Evolutionary conservation across 2,113 vertebrate genomes (phyloP).

Genomic region (Protomyctophum bolini): DNA sequence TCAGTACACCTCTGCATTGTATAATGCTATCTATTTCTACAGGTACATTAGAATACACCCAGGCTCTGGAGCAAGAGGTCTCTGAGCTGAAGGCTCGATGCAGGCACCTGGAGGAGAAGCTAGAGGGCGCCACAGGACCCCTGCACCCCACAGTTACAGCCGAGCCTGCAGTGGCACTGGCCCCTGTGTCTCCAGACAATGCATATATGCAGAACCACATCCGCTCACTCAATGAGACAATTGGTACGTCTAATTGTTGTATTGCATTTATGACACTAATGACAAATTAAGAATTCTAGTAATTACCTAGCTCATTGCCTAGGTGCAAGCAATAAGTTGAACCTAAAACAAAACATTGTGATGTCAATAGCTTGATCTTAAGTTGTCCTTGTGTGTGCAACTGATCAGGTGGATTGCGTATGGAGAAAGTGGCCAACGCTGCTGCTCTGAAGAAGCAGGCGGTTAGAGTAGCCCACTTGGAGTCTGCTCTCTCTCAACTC

Average conservation of each 20-base stretch:
- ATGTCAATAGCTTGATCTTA: background rate
- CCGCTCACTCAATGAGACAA: conserved; percentile 32
- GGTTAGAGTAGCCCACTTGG: conserved; percentile 55
- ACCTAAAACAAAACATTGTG: background rate
- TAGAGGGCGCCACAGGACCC: conserved; percentile 44
- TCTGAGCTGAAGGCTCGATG: conserved; percentile 66
- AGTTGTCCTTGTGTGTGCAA: background rate
- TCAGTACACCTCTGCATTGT: background rate
- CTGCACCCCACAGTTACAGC: conserved; percentile 1
- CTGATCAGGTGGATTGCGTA: conserved; percentile 53
- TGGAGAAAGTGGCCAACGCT: conserved; percentile 40
- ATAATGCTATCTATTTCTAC: background rate
- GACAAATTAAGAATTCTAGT: no score
- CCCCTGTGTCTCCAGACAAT: conserved; percentile 43
- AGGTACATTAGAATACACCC: conserved; percentile 57
- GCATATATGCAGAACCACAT: conserved; percentile 50
- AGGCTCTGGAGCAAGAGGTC: conserved; percentile 74
- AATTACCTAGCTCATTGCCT: no score
- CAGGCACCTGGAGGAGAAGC: conserved; percentile 59
- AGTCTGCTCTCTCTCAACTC: conserved; percentile 55
- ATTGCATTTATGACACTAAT: no score
- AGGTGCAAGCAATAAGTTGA: no score
- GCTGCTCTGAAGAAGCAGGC: conserved; percentile 57
- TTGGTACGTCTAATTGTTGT: conserved; percentile 47
- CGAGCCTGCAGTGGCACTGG: conserved; percentile 9